A percentile compares a stretch with the other conserved stretches of the same genome.
Conservation (phyloP, 2,888 invertebrate species). For the Oscheius myriophilus region DNA sequence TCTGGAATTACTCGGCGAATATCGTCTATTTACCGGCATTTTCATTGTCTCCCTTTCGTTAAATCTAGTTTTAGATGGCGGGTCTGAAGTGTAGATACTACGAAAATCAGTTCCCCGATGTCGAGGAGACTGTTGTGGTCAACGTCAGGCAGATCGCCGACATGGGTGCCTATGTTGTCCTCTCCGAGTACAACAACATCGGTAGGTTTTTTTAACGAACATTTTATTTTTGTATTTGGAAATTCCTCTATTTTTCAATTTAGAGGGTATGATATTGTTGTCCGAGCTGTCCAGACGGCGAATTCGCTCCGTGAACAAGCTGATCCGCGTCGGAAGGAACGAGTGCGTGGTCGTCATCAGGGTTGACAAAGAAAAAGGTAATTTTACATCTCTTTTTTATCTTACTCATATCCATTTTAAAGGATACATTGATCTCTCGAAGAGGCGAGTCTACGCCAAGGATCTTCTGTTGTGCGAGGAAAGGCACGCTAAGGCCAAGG, state of each 20-base stretch:
- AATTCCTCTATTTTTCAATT: slow-evolving; percentile 7
- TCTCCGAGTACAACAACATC: slow-evolving; percentile 97
- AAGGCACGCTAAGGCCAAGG: slow-evolving; percentile 84
- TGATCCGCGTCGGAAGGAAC: slow-evolving; percentile 96
- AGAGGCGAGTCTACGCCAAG: slow-evolving; percentile 95
- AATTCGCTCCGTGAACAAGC: slow-evolving; percentile 98
- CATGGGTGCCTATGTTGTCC: slow-evolving; percentile 98
- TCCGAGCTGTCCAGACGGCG: slow-evolving; percentile 97
- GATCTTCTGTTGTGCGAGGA: slow-evolving; percentile 98
- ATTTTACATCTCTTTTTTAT: neutral
- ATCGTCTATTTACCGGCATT: neutral
- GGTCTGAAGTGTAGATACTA: slow-evolving; percentile 88
- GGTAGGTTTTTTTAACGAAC: slow-evolving; percentile 75
- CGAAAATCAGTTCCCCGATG: slow-evolving; percentile 94
- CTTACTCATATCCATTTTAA: slow-evolving; percentile 54
- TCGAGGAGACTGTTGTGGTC: slow-evolving; percentile 92
- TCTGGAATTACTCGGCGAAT: neutral
- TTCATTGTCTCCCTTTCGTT: neutral
- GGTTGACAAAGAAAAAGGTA: slow-evolving; percentile 98
- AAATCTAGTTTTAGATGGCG: slow-evolving; percentile 27
- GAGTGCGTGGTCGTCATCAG: slow-evolving; percentile 98
- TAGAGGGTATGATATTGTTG: slow-evolving; percentile 88
- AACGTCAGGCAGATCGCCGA: slow-evolving; percentile 96
- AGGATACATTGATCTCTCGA: slow-evolving; percentile 99
- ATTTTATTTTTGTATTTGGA: neutral